Conservation (phyloP, 2,113 vertebrate species). For the Pachypanchax playfairii region DNA sequence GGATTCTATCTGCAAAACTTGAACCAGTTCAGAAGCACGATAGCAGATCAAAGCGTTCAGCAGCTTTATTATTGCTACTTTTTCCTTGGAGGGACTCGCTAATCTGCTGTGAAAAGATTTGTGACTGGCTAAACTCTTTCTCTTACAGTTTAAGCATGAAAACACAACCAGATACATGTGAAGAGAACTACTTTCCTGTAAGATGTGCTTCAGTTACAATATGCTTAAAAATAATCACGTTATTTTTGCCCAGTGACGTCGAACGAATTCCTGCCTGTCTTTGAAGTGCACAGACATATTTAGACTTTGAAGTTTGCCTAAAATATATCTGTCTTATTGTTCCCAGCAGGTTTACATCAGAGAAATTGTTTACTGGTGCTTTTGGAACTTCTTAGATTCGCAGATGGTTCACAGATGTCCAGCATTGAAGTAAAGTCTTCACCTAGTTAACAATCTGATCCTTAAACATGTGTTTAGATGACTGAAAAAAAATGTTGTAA, state of each 20-base stretch:
- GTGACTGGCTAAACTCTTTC: neutral
- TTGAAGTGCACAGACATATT: neutral
- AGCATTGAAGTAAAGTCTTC: neutral
- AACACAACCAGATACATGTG: neutral
- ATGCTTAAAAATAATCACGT: neutral
- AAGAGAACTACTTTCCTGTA: neutral
- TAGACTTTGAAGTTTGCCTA: neutral
- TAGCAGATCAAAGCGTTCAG: neutral
- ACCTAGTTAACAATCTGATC: too few relatives aligned
- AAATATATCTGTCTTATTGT: constrained; percentile 15
- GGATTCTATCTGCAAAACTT: neutral
- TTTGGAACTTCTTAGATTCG: constrained; percentile 38
- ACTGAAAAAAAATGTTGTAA: neutral
- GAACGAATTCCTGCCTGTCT: neutral
- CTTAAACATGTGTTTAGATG: constrained; percentile 1
- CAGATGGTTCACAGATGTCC: constrained; percentile 17
- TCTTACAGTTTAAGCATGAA: neutral
- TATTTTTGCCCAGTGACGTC: neutral
- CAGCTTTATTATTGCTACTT: too few relatives aligned
- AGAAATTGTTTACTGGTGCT: constrained; percentile 10
- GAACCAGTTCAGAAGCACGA: neutral
- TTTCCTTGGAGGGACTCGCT: neutral
- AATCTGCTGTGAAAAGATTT: neutral
- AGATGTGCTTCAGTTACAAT: neutral
- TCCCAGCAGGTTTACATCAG: neutral